phyloP scores from a whole-genome alignment of 2,797 vertebrate species.

The Salarias fasciatus region DNA sequence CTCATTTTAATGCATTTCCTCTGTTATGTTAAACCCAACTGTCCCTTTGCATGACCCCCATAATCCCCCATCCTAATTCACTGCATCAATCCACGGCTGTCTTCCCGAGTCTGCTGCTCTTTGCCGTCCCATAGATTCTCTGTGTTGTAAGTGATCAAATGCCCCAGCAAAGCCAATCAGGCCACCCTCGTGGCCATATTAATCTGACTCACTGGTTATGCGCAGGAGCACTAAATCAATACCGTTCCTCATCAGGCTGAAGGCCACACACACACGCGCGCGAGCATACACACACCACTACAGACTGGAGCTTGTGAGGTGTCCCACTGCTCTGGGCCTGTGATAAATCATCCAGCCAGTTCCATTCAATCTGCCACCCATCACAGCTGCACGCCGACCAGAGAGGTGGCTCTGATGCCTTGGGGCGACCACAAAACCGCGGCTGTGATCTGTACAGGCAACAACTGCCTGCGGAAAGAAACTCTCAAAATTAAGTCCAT shows the following conservation, averaged over 20 bases:
- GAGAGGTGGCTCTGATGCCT: conserved; percentile 36
- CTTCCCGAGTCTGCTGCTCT: conserved; percentile 21
- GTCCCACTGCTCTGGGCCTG: conserved; percentile 53
- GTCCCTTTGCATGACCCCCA: conserved; percentile 22
- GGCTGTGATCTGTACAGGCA: conserved; percentile 50
- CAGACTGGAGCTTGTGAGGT: conserved; percentile 26
- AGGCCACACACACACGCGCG: conserved; percentile 28
- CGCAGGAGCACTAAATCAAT: conserved; percentile 57
- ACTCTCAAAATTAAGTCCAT: conserved; percentile 27
- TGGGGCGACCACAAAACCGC: conserved; percentile 38
- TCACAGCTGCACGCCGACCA: conserved; percentile 54
- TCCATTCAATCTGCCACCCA: conserved; percentile 64
- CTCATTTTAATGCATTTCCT: conserved; percentile 32
- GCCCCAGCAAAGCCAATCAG: conserved; percentile 42
- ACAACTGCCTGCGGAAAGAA: conserved; percentile 25
- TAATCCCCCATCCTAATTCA: conserved; percentile 33
- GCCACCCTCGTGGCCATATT: conserved; percentile 47
- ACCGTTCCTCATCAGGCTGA: conserved; percentile 34
- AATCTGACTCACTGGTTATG: conserved; percentile 45
- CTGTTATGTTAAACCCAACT: conserved; percentile 20
- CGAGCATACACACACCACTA: conserved; percentile 19
- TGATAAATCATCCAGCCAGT: conserved; percentile 72
- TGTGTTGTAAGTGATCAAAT: conserved; percentile 47
- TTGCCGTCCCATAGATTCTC: conserved; percentile 28
- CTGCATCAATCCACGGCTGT: conserved; percentile 30